These are phyloP conservation scores for Oscarella lobularis DNA, from an alignment of 37 sponge, comb jelly and placozoan species.

Conservation along the genomic window DNA sequence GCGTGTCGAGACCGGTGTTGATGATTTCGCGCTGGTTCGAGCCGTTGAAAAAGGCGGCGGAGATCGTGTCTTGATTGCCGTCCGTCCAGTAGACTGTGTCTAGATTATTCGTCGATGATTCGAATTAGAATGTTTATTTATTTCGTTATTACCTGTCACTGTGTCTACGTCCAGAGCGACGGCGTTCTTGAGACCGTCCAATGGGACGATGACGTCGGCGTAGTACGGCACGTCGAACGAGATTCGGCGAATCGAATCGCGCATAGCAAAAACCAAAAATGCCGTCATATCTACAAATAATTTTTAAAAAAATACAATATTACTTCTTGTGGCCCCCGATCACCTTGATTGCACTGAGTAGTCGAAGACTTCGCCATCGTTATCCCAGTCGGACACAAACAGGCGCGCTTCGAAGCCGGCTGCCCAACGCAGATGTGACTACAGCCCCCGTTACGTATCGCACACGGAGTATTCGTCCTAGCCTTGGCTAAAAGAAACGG, in stretches of 20 bases:
- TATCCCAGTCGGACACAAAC: conserved; percentile 43
- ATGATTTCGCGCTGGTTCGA: neutral
- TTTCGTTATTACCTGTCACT: neutral
- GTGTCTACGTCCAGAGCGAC: conserved; percentile 14
- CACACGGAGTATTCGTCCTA: neutral
- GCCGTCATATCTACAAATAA: neutral
- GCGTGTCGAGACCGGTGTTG: neutral
- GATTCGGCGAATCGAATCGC: conserved; percentile 17
- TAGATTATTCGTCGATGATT: too few relatives aligned
- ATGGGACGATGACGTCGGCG: conserved; percentile 8
- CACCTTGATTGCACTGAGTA: neutral
- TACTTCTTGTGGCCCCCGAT: too few relatives aligned
- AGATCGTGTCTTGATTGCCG: conserved; percentile 8
- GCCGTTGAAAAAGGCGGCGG: conserved; percentile 7
- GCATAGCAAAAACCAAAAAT: conserved; percentile 19
- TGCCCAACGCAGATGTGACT: conserved; percentile 35
- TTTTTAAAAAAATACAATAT: neutral
- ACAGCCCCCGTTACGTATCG: conserved; percentile 10
- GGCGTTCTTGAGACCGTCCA: conserved; percentile 1
- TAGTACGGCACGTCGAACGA: conserved; percentile 16
- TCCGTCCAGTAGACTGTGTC: conserved; percentile 41
- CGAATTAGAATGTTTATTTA: too few relatives aligned
- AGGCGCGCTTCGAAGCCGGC: conserved; percentile 1
- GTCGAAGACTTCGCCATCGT: neutral
- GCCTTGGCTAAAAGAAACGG: neutral